phyloP scores from a whole-genome alignment of 2,797 vertebrate genomes.

The Galagoides demidoff region DNA sequence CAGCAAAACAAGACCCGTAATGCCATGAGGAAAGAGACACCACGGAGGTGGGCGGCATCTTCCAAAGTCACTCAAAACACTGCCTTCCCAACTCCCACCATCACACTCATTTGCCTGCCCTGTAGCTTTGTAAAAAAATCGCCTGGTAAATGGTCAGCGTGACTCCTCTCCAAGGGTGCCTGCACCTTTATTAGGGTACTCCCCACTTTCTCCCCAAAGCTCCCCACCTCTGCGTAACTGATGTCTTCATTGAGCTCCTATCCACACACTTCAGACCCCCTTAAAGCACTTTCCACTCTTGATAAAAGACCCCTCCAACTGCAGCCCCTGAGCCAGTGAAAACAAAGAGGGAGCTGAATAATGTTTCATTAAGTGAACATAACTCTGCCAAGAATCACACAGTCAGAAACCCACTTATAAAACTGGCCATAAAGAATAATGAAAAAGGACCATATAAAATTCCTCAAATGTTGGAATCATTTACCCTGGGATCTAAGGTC shows the following conservation, averaged over 20 bases:
- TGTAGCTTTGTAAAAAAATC: background rate
- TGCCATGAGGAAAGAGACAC: background rate
- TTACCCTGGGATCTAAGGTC: slow-evolving; percentile 46
- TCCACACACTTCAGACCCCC: slow-evolving; percentile 54
- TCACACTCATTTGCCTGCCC: background rate
- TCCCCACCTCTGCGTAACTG: slow-evolving; percentile 52
- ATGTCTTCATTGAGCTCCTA: slow-evolving; percentile 54
- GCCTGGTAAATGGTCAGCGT: background rate
- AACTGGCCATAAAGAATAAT: slow-evolving; percentile 70
- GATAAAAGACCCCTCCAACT: slow-evolving; percentile 55
- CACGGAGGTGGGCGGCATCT: no score
- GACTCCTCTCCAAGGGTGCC: background rate
- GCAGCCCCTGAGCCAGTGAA: slow-evolving; percentile 65
- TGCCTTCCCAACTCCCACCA: background rate
- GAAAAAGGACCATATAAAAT: slow-evolving; percentile 69
- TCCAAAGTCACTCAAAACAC: background rate
- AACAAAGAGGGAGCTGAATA: slow-evolving; percentile 70
- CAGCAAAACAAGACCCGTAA: background rate
- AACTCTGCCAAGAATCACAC: slow-evolving; percentile 77
- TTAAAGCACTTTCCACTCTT: slow-evolving; percentile 60
- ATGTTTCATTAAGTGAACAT: slow-evolving; percentile 75
- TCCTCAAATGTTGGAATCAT: slow-evolving; percentile 62
- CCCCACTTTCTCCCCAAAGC: background rate
- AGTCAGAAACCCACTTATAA: slow-evolving; percentile 73
- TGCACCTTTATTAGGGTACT: background rate